Base-by-base conservation (phyloP, 2,113 vertebrate genomes). In the Craseonycteris thonglongyai region DNA sequence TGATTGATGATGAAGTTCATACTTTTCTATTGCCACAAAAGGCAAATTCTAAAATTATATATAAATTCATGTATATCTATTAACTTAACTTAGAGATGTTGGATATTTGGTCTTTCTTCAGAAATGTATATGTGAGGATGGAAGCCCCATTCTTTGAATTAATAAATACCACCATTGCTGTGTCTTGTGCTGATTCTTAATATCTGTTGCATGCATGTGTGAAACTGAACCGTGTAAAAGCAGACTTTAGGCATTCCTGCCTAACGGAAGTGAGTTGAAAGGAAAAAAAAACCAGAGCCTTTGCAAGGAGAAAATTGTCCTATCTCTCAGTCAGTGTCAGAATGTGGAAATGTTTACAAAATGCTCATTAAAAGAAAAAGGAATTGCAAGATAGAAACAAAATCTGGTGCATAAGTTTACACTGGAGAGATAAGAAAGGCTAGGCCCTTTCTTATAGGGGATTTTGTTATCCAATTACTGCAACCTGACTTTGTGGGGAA, bases 291-390 rank as follows among this genome's bases (percentile, higher is more conserved):
- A 95, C 96, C 97, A 98, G 97, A 58, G 95, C 66, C 94, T 96
- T 97, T 97, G 72, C 0, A 84, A 97, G 96, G 86, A 98, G 97
- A 98, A 99, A 98, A 98, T 98, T 97, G 95, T 98, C 97, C 98
- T 99, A 98, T 99, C 99, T 98, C 97, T 97, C 97, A 98, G 97
- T 97, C 98, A 98, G 98, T 98, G 98, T 98, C 98, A 98, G 96
- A 98, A 98, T 71, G 90, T 98, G 98, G 98, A 99, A 97, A 98
- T 99, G 99, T 99, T 99, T 99, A 99, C 98, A 99, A 99, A 99
- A 99, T 96, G 98, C 99, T 99, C 99, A 99, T 99, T 99, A 99
- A 99, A 99, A 99, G 98, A 99, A 98, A 98, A 98, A 95, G 96
- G 98, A 97, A 98, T 98, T 98, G 98, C 81, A 95, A 99, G 99